phyloP scores from a whole-genome alignment of 1,140 invertebrate species.

The Wiebesia pumilae region DNA sequence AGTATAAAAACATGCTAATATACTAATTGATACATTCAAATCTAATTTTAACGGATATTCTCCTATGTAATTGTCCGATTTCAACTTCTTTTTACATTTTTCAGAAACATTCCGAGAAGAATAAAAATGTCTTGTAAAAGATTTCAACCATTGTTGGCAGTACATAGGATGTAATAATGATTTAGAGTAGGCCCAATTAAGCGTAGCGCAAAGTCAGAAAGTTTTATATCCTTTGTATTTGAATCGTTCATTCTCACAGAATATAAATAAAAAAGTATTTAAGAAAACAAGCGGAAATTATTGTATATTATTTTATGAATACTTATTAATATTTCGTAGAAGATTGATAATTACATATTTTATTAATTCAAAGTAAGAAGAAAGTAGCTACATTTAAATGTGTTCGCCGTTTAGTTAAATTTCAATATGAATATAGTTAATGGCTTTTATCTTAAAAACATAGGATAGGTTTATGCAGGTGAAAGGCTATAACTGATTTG shows the following conservation, averaged over 20 bases:
- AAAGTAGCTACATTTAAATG: too few relatives aligned
- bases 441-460: neutral
- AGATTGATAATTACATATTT: neutral
- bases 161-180: neutral
- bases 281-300: too few relatives aligned
- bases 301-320: neutral
- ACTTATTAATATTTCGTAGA: neutral
- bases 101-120: too few relatives aligned
- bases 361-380: too few relatives aligned
- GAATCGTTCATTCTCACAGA: neutral
- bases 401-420: too few relatives aligned
- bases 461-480: neutral
- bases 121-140: neutral
- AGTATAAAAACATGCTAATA: neutral
- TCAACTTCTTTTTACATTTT: too few relatives aligned
- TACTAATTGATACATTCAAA: neutral
- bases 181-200: neutral
- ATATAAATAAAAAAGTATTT: too few relatives aligned
- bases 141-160: neutral
- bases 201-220: neutral
- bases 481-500: neutral
- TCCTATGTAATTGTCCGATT: too few relatives aligned
- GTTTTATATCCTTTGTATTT: neutral
- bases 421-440: neutral
- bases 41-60: neutral